phyloP scores from a whole-genome alignment of 2,797 vertebrate species.

The Myiotriccus ornatus region DNA sequence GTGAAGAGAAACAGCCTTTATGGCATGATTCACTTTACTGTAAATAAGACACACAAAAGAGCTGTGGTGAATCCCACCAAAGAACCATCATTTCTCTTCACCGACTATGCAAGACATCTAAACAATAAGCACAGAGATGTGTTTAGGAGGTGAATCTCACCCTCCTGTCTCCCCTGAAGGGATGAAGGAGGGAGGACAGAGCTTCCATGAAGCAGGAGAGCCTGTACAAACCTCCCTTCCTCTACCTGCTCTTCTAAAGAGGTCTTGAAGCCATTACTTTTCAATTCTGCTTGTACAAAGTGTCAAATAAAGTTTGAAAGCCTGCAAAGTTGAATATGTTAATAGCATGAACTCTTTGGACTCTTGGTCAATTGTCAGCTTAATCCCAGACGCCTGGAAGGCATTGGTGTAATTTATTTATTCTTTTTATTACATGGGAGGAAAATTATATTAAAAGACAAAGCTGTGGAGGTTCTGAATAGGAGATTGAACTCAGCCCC shows the following conservation, averaged over 20 bases:
- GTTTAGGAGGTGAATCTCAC: background rate
- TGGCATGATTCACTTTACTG: background rate
- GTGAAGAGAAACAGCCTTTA: background rate
- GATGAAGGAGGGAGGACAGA: background rate
- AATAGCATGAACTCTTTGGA: constrained; percentile 51
- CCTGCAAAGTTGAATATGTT: constrained; percentile 18
- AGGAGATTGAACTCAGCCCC: constrained; percentile 19
- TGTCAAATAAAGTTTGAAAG: constrained; percentile 63
- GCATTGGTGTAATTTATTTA: constrained; percentile 61
- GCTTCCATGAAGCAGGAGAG: background rate
- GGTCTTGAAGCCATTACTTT: background rate
- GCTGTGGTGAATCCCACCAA: background rate
- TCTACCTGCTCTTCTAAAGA: background rate
- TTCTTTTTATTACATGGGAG: constrained; percentile 68
- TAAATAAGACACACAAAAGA: background rate
- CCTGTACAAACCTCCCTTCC: background rate
- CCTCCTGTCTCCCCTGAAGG: background rate
- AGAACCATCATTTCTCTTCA: background rate
- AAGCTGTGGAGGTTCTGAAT: constrained; percentile 40
- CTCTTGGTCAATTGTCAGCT: constrained; percentile 65
- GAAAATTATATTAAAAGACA: constrained; percentile 65
- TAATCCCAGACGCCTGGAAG: constrained; percentile 66
- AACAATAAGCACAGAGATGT: background rate
- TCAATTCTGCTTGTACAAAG: background rate
- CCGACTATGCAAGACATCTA: background rate